Evolutionary conservation across 1,140 invertebrate genomes (phyloP), one percentile per base, ranked within the genome.

Genomic region (Caenorhabditis tropicalis): DNA sequence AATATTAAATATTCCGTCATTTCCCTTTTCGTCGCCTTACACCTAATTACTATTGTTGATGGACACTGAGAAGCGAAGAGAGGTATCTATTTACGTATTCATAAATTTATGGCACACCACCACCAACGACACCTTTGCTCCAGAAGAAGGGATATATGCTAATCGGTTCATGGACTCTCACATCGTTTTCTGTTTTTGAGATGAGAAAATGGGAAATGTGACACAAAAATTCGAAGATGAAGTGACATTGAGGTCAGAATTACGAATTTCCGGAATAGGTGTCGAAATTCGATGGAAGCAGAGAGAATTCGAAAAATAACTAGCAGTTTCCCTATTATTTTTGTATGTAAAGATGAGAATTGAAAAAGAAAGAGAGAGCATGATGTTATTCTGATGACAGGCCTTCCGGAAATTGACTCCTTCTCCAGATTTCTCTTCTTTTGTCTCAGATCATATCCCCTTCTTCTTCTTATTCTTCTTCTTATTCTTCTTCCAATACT

Each of bases 41-140:
- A 74, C 65, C 65, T 74, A 74, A 74, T 74, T 74, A 74, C 65
- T 74, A 74, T 74, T 74, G 65, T 74, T 74, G 65, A 74, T 74
- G 65, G 65, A 43, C 65, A 46, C 43, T 74, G 36, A 74, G 36
- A 43, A 74, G 53, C n/a, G 65, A 74, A 21, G 65, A 39, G 58
- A 65, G 58, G 58, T 65, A 36, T 33, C 58, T 74, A 43, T 3
- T 74, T 74, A 46, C 16, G 16, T 43, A 74, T 74, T 74, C 65
- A 43, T 4, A 74, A 74, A 46, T 74, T 74, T 33, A 74, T 74
- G 65, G 65, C 65, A 39, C 58, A 58, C 53, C 9, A 74, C 65
- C 5, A 74, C n/a, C 36, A 74, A 39, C 65, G 36, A 39, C 65
- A 74, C 65, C 65, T 74, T 56, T 74, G 5, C 58, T 24, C 58